Evolutionary conservation across 2,888 invertebrate species (phyloP).

Genomic region (Cheiracanthium punctorium): DNA sequence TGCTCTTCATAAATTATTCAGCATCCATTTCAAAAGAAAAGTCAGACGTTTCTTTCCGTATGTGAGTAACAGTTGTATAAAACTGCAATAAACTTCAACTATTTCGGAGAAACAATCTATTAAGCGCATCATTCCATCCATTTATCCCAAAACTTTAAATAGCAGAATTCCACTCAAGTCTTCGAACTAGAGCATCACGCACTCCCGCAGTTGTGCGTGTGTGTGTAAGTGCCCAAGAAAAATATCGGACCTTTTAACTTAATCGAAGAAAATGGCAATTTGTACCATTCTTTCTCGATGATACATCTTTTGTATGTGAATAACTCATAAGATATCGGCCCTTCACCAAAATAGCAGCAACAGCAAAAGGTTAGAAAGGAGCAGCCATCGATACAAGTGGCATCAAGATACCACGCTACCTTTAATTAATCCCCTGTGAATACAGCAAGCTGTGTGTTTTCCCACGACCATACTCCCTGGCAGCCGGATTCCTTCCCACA

Average conservation of each 20-base stretch:
- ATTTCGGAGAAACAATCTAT: not conserved
- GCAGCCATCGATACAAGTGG: constrained; percentile 37
- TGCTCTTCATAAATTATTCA: too few relatives aligned
- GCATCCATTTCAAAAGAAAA: too few relatives aligned
- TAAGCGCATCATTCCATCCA: not conserved
- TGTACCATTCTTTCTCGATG: constrained; percentile 3
- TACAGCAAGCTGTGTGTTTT: constrained; percentile 60
- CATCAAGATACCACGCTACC: constrained; percentile 42
- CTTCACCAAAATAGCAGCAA: constrained; percentile 13
- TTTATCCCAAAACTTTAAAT: not conserved
- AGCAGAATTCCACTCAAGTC: not conserved
- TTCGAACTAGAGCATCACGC: not conserved
- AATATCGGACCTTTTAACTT: constrained; percentile 11
- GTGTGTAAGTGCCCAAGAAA: constrained; percentile 3
- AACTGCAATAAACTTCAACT: not conserved
- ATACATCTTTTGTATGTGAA: not conserved
- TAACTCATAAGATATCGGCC: constrained; percentile 16
- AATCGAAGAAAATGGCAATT: constrained; percentile 13
- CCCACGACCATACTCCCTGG: constrained; percentile 64
- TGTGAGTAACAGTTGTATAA: not conserved
- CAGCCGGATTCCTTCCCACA: constrained; percentile 60
- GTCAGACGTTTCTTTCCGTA: too few relatives aligned
- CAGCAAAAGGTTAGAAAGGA: constrained; percentile 8
- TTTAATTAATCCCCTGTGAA: constrained; percentile 65
- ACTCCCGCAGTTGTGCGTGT: not conserved